Evolutionary conservation across 1,140 invertebrate genomes (phyloP).

Genomic region (Zaprionus capensis): DNA sequence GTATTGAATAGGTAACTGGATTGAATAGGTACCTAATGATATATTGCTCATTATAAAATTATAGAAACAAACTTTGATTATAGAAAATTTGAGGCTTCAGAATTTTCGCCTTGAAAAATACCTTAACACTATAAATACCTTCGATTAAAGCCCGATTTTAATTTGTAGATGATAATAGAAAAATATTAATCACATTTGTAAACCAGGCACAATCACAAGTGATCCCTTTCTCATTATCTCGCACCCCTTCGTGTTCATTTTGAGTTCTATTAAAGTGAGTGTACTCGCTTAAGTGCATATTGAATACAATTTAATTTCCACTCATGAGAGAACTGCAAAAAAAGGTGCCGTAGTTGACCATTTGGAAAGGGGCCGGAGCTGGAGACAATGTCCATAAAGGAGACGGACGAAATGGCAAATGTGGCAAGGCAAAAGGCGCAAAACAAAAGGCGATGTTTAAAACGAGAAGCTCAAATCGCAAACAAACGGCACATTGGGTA

Average conservation of each 20-base stretch:
- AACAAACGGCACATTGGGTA: conserved; percentile 66
- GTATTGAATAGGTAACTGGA: no score
- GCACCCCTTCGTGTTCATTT: neutral
- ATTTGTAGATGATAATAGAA: neutral
- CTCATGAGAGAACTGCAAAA: conserved; percentile 14
- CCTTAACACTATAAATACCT: no score
- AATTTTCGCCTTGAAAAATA: no score
- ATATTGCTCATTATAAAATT: no score
- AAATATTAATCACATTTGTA: neutral
- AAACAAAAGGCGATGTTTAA: conserved; percentile 56
- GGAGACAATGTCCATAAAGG: conserved; percentile 42
- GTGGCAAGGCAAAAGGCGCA: conserved; percentile 24
- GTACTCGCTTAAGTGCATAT: conserved; percentile 13
- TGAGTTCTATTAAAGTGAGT: conserved; percentile 2
- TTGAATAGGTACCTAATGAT: no score
- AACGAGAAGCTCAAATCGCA: conserved; percentile 51
- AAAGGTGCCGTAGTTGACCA: conserved; percentile 17
- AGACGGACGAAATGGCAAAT: conserved; percentile 43
- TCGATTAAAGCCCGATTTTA: no score
- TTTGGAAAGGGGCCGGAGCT: neutral
- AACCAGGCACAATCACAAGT: neutral
- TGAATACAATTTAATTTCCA: conserved; percentile 21
- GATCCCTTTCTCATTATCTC: neutral
- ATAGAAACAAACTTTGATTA: no score
- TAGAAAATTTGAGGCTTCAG: no score